A percentile compares a stretch with the other conserved stretches of the same genome.
Conservation (phyloP, 2,888 invertebrate genomes). For the Dasysyrphus tricinctus region DNA sequence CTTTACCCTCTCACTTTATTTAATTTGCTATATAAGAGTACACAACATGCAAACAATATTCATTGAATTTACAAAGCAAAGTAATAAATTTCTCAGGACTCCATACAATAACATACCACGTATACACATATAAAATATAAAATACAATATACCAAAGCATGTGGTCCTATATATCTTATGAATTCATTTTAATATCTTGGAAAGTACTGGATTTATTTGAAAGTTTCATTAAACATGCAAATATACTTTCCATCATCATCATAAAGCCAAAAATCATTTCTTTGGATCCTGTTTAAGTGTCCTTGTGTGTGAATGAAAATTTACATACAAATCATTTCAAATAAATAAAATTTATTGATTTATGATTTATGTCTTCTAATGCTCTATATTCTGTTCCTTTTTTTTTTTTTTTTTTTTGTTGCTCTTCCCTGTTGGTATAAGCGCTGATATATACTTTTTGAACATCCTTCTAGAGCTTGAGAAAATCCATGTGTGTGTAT, state of each 20-base stretch:
- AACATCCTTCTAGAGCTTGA: conserved; percentile 12
- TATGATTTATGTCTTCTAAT: conserved; percentile 59
- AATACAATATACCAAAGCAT: conserved; percentile 27
- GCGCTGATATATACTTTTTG: conserved; percentile 4
- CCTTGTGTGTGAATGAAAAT: conserved; percentile 37
- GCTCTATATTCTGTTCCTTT: neutral
- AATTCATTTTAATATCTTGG: conserved; percentile 26
- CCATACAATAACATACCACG: neutral
- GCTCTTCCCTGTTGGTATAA: neutral
- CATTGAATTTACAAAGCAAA: conserved; percentile 32
- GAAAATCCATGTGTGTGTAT: conserved; percentile 8
- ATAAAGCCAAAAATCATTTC: conserved; percentile 40
- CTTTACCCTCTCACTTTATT: neutral
- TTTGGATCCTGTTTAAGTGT: conserved; percentile 29
- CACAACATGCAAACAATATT: conserved; percentile 23
- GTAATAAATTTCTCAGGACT: conserved; percentile 30
- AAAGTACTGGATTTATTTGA: conserved; percentile 34
- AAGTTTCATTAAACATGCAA: conserved; percentile 62
- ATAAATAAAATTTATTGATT: conserved; percentile 59
- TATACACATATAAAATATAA: neutral
- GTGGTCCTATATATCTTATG: neutral
- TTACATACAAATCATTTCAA: conserved; percentile 63
- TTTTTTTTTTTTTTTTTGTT: neutral
- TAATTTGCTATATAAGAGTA: conserved; percentile 13
- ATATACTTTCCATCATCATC: conserved; percentile 37